Evolutionary conservation across 2,888 invertebrate genomes (phyloP).

Genomic region (Ennomos quercinarius): DNA sequence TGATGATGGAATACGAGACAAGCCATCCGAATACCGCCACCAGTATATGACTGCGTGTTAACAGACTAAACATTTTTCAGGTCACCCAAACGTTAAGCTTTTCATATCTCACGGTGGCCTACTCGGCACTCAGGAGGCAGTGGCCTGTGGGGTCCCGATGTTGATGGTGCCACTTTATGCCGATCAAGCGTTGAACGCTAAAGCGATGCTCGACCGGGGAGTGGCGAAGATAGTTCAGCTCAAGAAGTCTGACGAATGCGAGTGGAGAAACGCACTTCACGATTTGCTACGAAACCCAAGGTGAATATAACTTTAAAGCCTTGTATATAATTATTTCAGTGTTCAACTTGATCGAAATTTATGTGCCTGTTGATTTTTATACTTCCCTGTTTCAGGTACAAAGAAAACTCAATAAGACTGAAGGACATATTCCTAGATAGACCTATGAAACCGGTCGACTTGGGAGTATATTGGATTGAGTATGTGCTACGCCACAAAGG

Average conservation of each 20-base stretch:
- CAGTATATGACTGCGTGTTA: neutral
- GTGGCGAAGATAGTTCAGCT: slow-evolving; percentile 72
- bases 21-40: no score
- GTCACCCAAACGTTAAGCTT: slow-evolving; percentile 82
- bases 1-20: no score
- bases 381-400: slow-evolving; percentile 72
- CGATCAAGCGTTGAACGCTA: slow-evolving; percentile 82
- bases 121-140: slow-evolving; percentile 86
- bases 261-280: slow-evolving; percentile 67
- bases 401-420: slow-evolving; percentile 75
- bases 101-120: slow-evolving; percentile 88
- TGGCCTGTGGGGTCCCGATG: slow-evolving; percentile 83
- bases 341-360: neutral
- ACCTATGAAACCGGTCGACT: slow-evolving; percentile 84
- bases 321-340: no score
- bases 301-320: slow-evolving; percentile 49
- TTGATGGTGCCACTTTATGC: slow-evolving; percentile 83
- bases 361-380: neutral
- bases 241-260: slow-evolving; percentile 57
- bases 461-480: slow-evolving; percentile 88
- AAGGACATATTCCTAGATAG: slow-evolving; percentile 84
- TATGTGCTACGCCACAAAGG: slow-evolving; percentile 86
- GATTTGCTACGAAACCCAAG: slow-evolving; percentile 71
- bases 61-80: slow-evolving; percentile 48
- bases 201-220: slow-evolving; percentile 79